These are phyloP conservation scores for Mionectes macconnelli DNA, from an alignment of 2,113 vertebrate genomes.

Conservation along the genomic window DNA sequence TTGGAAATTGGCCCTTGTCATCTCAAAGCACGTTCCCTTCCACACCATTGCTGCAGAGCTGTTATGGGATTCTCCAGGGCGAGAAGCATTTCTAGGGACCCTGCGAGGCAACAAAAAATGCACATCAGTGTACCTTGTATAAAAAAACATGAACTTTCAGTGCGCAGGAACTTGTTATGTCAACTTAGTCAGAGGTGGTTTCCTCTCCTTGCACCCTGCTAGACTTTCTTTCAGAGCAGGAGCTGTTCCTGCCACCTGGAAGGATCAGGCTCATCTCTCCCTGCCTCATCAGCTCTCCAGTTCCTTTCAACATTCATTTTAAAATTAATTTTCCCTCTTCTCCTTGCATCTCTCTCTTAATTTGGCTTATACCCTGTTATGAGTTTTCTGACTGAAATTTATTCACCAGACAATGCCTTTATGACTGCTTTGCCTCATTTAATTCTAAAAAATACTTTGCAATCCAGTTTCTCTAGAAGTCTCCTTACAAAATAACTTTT, in stretches of 20 bases:
- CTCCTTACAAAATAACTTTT: background rate
- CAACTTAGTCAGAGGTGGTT: background rate
- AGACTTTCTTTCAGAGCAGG: background rate
- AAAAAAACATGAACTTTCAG: background rate
- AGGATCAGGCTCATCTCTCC: background rate
- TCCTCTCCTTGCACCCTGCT: background rate
- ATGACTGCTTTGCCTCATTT: constrained; percentile 18
- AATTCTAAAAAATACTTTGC: background rate
- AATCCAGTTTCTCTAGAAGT: background rate
- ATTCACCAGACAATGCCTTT: constrained; percentile 30
- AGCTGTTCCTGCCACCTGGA: background rate
- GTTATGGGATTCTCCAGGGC: background rate
- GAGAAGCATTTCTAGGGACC: background rate
- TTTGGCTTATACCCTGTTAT: background rate
- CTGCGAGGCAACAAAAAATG: background rate
- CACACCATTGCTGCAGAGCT: background rate
- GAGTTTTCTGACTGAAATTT: background rate
- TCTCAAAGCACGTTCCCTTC: constrained; percentile 17
- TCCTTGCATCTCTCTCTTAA: background rate
- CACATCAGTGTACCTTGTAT: background rate
- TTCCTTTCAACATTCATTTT: background rate
- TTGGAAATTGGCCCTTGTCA: constrained; percentile 38
- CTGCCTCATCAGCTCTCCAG: background rate
- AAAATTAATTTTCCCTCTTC: background rate
- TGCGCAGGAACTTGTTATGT: background rate